phyloP scores from a whole-genome alignment of 2,888 invertebrate genomes.

The Melieria crassipennis region DNA sequence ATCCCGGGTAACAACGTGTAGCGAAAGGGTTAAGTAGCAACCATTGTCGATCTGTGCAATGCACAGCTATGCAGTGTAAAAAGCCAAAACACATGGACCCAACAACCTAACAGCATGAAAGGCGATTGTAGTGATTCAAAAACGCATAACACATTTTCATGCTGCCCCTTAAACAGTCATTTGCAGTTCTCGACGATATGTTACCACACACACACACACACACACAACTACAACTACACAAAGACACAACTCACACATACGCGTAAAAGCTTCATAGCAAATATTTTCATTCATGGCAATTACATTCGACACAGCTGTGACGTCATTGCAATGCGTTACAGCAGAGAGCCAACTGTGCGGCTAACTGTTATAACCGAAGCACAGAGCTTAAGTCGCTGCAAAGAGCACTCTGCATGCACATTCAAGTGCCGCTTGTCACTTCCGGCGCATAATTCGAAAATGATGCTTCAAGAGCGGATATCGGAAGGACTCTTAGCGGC shows the following conservation, averaged over 20 bases:
- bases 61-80: no score
- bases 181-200: no score
- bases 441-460: constrained; percentile 13
- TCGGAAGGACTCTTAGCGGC: constrained; percentile 4
- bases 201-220: no score
- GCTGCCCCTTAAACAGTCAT: no score
- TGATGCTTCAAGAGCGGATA: constrained; percentile 30
- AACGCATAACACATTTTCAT: no score
- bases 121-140: no score
- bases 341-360: neutral
- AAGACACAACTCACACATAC: neutral
- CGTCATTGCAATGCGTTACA: constrained; percentile 17
- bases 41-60: no score
- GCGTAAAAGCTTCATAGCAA: neutral
- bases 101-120: no score
- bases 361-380: neutral
- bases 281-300: constrained; percentile 19
- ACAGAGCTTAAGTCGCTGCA: neutral
- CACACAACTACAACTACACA: no score
- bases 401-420: neutral
- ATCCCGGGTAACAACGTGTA: no score
- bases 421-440: neutral
- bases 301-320: neutral
- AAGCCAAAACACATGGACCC: no score
- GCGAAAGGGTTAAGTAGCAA: no score